Evolutionary conservation across 2,113 vertebrate genomes (phyloP).

Genomic region (Abramis brama): DNA sequence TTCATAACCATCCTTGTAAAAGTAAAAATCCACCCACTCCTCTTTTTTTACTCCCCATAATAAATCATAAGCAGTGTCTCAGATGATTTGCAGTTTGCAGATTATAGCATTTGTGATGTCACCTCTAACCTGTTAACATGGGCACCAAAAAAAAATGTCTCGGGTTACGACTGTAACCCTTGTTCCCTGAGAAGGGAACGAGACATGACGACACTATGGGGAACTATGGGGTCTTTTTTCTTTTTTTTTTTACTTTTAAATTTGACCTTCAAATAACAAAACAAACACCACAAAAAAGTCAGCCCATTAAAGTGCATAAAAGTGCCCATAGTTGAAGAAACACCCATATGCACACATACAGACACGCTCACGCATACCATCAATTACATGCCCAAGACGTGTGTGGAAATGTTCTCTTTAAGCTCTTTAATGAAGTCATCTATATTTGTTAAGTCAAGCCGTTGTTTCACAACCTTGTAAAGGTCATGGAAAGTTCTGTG

Average conservation of each 20-base stretch:
- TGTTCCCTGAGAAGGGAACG: too few relatives aligned
- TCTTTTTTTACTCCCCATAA: too few relatives aligned
- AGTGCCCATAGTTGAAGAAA: neutral
- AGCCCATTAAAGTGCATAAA: neutral
- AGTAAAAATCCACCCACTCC: too few relatives aligned
- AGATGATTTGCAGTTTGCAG: too few relatives aligned
- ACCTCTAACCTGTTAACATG: too few relatives aligned
- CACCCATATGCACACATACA: neutral
- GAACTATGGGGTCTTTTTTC: too few relatives aligned
- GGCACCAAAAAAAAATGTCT: too few relatives aligned
- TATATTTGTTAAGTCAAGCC: conserved; percentile 43
- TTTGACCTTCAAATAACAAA: neutral
- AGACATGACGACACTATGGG: too few relatives aligned
- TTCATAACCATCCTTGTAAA: too few relatives aligned
- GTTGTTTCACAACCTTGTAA: conserved; percentile 48
- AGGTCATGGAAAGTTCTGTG: conserved; percentile 42
- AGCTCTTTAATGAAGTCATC: conserved; percentile 50
- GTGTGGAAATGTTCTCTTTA: conserved; percentile 47
- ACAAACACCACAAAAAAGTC: neutral
- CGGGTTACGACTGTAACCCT: too few relatives aligned
- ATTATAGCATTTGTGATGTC: too few relatives aligned
- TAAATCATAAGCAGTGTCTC: too few relatives aligned
- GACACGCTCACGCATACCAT: conserved; percentile 27
- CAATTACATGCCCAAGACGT: conserved; percentile 21
- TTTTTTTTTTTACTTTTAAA: neutral